A percentile compares a stretch with the other conserved stretches of the same genome.
Conservation (phyloP, 2,113 vertebrate species). For the Pogona vitticeps region DNA sequence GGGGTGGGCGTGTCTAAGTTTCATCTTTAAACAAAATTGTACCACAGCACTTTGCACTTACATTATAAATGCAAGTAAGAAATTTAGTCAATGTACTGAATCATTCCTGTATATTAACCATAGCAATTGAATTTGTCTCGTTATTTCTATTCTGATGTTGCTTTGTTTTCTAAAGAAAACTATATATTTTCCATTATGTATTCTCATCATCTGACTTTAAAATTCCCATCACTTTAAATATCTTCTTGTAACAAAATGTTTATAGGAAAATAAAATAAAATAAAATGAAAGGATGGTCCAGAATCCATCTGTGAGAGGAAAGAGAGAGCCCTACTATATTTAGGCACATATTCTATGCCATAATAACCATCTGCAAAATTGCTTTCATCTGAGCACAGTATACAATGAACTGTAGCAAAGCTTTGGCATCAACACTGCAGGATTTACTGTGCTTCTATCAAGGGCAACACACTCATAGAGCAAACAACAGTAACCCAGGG, state of each 20-base stretch:
- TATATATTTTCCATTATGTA: conserved; percentile 6
- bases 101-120: not conserved
- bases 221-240: conserved; percentile 19
- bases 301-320: not conserved
- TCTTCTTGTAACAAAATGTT: not conserved
- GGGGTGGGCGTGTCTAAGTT: too few species aligned
- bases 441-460: conserved; percentile 44
- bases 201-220: not conserved
- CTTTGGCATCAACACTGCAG: conserved; percentile 40
- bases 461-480: conserved; percentile 51
- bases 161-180: not conserved
- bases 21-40: too few species aligned
- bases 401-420: conserved; percentile 41
- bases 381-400: conserved; percentile 30
- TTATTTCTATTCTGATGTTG: not conserved
- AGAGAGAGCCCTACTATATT: conserved; percentile 25
- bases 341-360: conserved; percentile 38
- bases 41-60: not conserved
- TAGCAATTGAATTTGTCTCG: not conserved
- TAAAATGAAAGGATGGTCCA: conserved; percentile 8
- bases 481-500: conserved; percentile 50
- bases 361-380: conserved; percentile 45
- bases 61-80: not conserved
- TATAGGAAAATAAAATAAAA: conserved; percentile 4
- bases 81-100: not conserved